phyloP scores from a whole-genome alignment of 1,140 invertebrate genomes.

The Chelonus insularis region DNA sequence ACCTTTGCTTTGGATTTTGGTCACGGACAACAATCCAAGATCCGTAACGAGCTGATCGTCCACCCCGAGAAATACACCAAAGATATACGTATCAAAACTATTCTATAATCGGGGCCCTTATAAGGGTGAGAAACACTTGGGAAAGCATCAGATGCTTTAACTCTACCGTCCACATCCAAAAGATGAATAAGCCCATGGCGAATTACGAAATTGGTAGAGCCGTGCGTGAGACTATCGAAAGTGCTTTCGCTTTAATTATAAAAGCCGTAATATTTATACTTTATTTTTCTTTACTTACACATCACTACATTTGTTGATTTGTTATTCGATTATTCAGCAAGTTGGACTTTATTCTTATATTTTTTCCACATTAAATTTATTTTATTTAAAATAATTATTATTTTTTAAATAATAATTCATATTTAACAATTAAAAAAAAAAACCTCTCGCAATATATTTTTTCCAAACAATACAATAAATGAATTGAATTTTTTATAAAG shows the following conservation, averaged over 20 bases:
- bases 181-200: constrained; percentile 34
- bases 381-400: too few species aligned
- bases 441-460: too few species aligned
- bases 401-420: too few species aligned
- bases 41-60: constrained; percentile 53
- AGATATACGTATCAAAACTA: constrained; percentile 31
- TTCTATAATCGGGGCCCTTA: not conserved
- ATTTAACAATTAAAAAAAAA: too few species aligned
- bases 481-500: too few species aligned
- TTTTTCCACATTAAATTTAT: too few species aligned
- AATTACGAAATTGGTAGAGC: constrained; percentile 30
- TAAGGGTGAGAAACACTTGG: constrained; percentile 3
- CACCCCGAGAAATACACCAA: constrained; percentile 46
- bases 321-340: too few species aligned
- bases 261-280: not conserved
- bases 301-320: too few species aligned
- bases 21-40: constrained; percentile 50
- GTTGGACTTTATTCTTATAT: too few species aligned
- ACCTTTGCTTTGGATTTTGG: constrained; percentile 42
- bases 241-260: constrained; percentile 2
- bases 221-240: constrained; percentile 25
- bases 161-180: constrained; percentile 13
- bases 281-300: not conserved
- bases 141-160: constrained; percentile 23
- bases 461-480: too few species aligned